phyloP scores from a whole-genome alignment of 2,113 vertebrate species.

The Athene cunicularia region DNA sequence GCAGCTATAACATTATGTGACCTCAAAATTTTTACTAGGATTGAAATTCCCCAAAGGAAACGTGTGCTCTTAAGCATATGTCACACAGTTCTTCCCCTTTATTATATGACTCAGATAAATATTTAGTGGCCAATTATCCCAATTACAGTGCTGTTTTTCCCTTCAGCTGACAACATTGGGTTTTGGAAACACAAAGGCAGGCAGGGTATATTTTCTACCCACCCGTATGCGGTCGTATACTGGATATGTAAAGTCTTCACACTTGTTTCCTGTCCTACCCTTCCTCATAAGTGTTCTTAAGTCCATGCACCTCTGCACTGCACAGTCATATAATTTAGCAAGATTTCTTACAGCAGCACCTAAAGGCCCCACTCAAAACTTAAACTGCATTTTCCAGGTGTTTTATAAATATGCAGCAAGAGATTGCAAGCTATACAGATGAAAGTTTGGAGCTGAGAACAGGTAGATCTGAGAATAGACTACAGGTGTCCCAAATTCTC shows the following conservation, averaged over 20 bases:
- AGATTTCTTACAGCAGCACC: not conserved
- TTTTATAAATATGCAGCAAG: not conserved
- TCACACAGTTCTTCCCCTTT: not conserved
- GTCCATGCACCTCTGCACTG: not conserved
- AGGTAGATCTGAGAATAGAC: not conserved
- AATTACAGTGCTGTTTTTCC: not conserved
- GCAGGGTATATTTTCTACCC: not conserved
- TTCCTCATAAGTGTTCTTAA: not conserved
- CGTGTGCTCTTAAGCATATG: not conserved
- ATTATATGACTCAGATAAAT: not conserved
- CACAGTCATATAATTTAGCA: not conserved
- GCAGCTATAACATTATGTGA: not conserved
- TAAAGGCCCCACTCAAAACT: not conserved
- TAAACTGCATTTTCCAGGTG: not conserved
- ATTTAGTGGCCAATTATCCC: not conserved
- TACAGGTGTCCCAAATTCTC: not conserved
- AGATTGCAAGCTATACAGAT: not conserved
- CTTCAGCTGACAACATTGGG: not conserved
- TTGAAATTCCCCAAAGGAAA: conserved; percentile 6
- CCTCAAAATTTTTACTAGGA: not conserved
- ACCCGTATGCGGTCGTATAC: fast-evolving
- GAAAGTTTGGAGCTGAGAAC: not conserved
- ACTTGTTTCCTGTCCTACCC: not conserved
- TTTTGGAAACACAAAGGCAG: not conserved
- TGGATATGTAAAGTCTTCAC: not conserved